Evolutionary conservation across 2,797 vertebrate species (phyloP).

Genomic region (Peromyscus attwateri): DNA sequence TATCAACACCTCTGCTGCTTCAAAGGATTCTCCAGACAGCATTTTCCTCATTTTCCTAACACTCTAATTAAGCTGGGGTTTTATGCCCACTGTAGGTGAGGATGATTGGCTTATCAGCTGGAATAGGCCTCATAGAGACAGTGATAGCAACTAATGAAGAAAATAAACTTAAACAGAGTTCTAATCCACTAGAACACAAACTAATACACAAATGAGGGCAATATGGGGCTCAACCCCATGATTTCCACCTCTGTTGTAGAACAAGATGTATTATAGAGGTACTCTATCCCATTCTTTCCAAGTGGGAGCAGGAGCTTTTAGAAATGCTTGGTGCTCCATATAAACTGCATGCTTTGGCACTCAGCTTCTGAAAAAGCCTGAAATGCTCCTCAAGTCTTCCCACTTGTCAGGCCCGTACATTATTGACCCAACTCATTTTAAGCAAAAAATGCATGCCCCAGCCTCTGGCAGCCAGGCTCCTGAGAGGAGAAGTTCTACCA

Average conservation of each 20-base stretch:
- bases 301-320: background rate
- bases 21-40: background rate
- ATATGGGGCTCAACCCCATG: background rate
- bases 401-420: too few relatives aligned
- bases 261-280: background rate
- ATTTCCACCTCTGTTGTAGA: background rate
- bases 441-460: background rate
- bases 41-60: background rate
- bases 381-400: background rate
- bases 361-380: background rate
- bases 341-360: background rate
- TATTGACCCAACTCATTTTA: background rate
- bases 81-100: background rate
- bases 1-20: background rate
- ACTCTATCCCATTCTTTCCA: background rate
- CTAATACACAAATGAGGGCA: constrained; percentile 13
- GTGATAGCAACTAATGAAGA: background rate
- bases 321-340: background rate
- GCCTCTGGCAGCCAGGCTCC: background rate
- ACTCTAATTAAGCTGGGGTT: background rate
- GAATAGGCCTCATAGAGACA: background rate
- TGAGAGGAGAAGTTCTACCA: too few relatives aligned
- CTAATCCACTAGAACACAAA: background rate
- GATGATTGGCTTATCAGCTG: background rate
- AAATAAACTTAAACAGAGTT: background rate